phyloP scores from a whole-genome alignment of 2,888 invertebrate species.

The Drosophila helvetica region DNA sequence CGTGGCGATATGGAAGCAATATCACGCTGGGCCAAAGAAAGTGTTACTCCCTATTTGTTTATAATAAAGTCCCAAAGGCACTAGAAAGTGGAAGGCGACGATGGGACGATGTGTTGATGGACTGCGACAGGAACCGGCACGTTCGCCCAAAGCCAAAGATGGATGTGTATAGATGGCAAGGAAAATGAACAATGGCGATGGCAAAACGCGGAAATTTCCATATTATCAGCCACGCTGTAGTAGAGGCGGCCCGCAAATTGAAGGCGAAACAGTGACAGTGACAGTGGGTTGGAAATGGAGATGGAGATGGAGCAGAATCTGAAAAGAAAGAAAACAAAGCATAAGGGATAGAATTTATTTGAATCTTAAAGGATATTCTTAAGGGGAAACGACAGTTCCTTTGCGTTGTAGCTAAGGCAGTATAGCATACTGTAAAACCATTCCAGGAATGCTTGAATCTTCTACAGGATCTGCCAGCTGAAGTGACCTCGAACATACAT shows the following conservation, averaged over 20 bases:
- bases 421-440: too few relatives aligned
- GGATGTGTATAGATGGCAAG: too few relatives aligned
- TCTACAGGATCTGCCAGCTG: too few relatives aligned
- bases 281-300: background rate
- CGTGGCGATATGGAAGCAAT: too few relatives aligned
- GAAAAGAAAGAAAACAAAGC: background rate
- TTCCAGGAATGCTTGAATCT: too few relatives aligned
- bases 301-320: background rate
- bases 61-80: slow-evolving; percentile 45
- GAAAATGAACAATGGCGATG: background rate
- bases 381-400: too few relatives aligned
- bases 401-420: too few relatives aligned
- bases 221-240: background rate
- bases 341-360: too few relatives aligned
- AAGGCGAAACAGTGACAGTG: background rate
- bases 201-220: background rate
- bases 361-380: too few relatives aligned
- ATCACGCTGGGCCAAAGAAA: slow-evolving; percentile 26
- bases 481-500: too few relatives aligned
- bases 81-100: slow-evolving; percentile 34
- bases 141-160: slow-evolving; percentile 22
- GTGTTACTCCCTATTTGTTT: slow-evolving; percentile 44
- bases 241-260: background rate
- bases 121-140: slow-evolving; percentile 41
- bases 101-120: slow-evolving; percentile 30